Conservation (phyloP, 2,113 vertebrate genomes). For the Dasypus novemcinctus region DNA sequence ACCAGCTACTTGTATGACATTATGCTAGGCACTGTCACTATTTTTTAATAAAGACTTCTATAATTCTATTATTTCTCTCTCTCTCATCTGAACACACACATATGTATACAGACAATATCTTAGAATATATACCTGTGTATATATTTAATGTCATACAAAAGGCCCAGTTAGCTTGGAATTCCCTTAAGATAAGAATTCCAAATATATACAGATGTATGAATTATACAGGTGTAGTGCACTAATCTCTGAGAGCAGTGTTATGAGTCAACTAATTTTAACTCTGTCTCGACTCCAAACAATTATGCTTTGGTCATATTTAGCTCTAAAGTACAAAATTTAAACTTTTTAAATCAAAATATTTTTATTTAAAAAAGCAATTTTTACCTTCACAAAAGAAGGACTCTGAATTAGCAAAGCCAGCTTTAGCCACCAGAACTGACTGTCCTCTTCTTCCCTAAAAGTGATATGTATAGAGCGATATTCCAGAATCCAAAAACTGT, state of each 20-base stretch:
- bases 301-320: conserved; percentile 29
- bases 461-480: conserved; percentile 51
- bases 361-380: neutral
- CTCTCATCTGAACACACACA: neutral
- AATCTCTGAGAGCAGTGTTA: neutral
- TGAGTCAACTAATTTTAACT: conserved; percentile 36
- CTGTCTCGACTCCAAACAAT: conserved; percentile 35
- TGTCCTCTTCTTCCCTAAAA: conserved; percentile 15
- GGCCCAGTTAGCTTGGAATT: neutral
- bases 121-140: neutral
- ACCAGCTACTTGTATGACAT: neutral
- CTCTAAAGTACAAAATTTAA: neutral
- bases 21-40: neutral
- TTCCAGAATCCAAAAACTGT: neutral
- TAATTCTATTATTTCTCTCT: neutral
- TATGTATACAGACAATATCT: neutral
- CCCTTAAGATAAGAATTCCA: conserved; percentile 16
- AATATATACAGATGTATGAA: neutral
- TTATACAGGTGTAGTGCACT: neutral
- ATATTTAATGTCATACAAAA: neutral
- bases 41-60: neutral
- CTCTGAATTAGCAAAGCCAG: neutral
- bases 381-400: neutral
- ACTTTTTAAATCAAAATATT: conserved; percentile 27
- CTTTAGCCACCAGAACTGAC: neutral